A percentile compares a stretch with the other conserved stretches of the same genome.
Evolutionary conservation across 2,113 vertebrate species (phyloP).

Genomic region (Gadus macrocephalus): DNA sequence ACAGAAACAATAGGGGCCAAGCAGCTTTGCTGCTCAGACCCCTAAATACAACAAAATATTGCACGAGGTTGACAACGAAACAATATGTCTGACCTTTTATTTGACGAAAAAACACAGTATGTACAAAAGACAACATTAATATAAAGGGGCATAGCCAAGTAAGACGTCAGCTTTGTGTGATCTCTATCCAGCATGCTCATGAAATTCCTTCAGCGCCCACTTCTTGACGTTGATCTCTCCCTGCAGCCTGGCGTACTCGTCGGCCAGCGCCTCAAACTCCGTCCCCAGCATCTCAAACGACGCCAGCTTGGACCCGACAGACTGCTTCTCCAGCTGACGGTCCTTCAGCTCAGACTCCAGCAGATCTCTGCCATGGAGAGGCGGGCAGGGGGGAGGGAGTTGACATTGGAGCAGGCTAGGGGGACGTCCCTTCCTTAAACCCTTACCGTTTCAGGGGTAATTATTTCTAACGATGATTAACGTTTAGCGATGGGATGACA

Average conservation of each 20-base stretch:
- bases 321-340: constrained; percentile 58
- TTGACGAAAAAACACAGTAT: no score
- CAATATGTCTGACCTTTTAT: background rate
- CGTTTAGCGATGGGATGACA: no score
- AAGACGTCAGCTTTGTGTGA: background rate
- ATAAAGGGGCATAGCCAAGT: background rate
- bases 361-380: constrained; percentile 53
- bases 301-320: constrained; percentile 56
- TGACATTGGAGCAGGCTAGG: no score
- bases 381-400: no score
- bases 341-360: constrained; percentile 57
- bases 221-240: constrained; percentile 67
- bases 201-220: constrained; percentile 73
- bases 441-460: no score
- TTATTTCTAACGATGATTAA: no score
- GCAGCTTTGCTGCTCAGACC: no score
- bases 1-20: no score
- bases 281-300: constrained; percentile 73
- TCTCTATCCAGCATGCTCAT: constrained; percentile 39
- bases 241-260: constrained; percentile 66
- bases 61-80: no score
- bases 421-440: no score
- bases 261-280: constrained; percentile 68
- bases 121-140: no score
- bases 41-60: no score